phyloP scores from a whole-genome alignment of 1,140 invertebrate genomes.

The Mesaphorura yosii region DNA sequence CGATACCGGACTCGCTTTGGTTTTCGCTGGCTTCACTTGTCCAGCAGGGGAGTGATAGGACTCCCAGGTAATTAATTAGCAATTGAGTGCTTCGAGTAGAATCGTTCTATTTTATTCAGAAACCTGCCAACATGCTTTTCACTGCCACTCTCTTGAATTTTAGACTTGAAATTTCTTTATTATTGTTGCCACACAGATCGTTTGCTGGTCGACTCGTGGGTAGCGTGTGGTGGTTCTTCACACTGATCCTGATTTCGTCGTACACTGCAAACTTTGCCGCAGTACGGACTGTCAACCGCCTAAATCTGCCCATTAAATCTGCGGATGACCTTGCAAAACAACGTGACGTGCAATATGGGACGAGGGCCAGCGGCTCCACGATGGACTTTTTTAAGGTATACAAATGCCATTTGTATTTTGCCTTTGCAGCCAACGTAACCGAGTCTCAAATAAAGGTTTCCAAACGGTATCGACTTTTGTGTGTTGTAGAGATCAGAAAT shows the following conservation, averaged over 20 bases:
- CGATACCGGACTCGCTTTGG: conserved; percentile 53
- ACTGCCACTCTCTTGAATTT: too few relatives aligned
- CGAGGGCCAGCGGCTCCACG: conserved; percentile 48
- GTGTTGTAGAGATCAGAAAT: conserved; percentile 45
- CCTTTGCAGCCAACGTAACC: neutral
- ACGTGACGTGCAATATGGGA: conserved; percentile 53
- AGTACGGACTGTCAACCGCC: conserved; percentile 43
- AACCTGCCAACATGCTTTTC: too few relatives aligned
- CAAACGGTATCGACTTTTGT: neutral
- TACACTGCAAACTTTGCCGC: conserved; percentile 55
- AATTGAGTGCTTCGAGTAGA: neutral
- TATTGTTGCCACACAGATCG: too few relatives aligned
- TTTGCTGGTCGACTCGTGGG: conserved; percentile 52
- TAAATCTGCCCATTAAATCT: conserved; percentile 49
- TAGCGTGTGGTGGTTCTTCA: conserved; percentile 60
- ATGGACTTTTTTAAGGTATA: conserved; percentile 50
- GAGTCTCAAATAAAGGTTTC: neutral
- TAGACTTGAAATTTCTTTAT: too few relatives aligned
- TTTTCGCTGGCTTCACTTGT: conserved; percentile 53
- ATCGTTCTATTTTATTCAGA: conserved; percentile 2
- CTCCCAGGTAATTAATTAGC: conserved; percentile 42
- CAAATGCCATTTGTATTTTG: too few relatives aligned
- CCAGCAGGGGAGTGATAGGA: conserved; percentile 54
- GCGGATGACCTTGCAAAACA: conserved; percentile 53
- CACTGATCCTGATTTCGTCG: conserved; percentile 55